A percentile compares a stretch with the other conserved stretches of the same genome.
These are phyloP conservation scores for Bubo bubo DNA, from an alignment of 2,113 vertebrate genomes.

Conservation along the genomic window DNA sequence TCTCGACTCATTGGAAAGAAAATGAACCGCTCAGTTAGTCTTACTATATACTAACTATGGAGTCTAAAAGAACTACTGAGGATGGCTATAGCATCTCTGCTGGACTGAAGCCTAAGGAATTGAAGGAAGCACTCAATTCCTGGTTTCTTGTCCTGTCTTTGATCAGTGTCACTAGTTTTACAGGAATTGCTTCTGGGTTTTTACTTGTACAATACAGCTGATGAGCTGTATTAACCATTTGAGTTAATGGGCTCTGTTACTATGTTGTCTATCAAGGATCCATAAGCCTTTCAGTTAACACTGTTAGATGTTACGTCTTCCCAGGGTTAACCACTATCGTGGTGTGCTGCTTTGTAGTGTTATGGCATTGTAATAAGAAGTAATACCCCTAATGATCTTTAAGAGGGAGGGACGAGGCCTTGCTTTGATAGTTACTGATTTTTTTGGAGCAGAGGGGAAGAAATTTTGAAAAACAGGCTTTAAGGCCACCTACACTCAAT, in stretches of 20 bases:
- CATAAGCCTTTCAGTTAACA: conserved; percentile 61
- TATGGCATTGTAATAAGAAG: conserved; percentile 60
- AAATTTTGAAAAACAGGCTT: conserved; percentile 55
- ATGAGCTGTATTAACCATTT: conserved; percentile 46
- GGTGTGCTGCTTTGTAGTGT: conserved; percentile 77
- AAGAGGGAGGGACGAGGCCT: conserved; percentile 51
- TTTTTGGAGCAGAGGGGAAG: conserved; percentile 57
- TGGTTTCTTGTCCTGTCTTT: conserved; percentile 26
- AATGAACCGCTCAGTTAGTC: conserved; percentile 95
- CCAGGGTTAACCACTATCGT: conserved; percentile 78
- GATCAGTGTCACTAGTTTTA: conserved; percentile 54
- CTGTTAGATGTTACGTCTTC: conserved; percentile 68
- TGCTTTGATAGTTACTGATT: conserved; percentile 42
- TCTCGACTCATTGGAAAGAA: conserved; percentile 95
- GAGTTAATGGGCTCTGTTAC: conserved; percentile 41
- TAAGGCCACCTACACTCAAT: conserved; percentile 55
- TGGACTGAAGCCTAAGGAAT: neutral
- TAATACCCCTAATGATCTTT: conserved; percentile 54
- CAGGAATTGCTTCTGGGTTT: conserved; percentile 62
- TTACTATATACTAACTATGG: conserved; percentile 89
- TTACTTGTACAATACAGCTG: conserved; percentile 48
- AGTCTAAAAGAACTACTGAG: conserved; percentile 38
- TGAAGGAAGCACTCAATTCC: conserved; percentile 28
- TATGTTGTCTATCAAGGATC: conserved; percentile 40
- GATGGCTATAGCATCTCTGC: conserved; percentile 42